Conservation (phyloP, 1,140 invertebrate species). For the Protaetia brevitarsis region DNA sequence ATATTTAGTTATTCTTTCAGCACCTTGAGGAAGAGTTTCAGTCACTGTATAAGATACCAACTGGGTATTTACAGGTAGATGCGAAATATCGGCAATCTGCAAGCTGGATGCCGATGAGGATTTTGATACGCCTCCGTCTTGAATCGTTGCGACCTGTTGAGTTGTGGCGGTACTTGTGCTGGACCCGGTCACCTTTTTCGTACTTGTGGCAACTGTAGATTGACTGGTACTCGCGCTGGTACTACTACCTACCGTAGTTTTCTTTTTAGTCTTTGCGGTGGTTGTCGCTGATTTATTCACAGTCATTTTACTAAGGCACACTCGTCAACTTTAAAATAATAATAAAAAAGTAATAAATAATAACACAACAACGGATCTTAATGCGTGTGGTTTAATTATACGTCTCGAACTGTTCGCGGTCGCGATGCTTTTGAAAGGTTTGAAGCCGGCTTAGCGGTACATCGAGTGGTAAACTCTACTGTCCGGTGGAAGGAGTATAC, state of each 20-base stretch:
- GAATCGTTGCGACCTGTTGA: background rate
- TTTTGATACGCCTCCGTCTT: constrained; percentile 33
- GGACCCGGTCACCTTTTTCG: background rate
- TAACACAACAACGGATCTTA: background rate
- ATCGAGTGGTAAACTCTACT: background rate
- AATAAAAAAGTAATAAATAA: constrained; percentile 11
- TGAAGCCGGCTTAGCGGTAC: constrained; percentile 3
- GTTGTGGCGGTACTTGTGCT: background rate
- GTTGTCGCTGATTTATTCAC: constrained; percentile 1
- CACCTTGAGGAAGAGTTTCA: constrained; percentile 41
- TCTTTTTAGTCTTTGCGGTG: constrained; percentile 1
- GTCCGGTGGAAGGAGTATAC: background rate
- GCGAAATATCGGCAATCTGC: constrained; percentile 46
- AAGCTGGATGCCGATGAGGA: constrained; percentile 45
- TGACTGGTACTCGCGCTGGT: background rate
- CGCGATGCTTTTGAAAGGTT: constrained; percentile 17
- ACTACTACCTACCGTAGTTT: background rate
- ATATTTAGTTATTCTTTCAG: constrained; percentile 47
- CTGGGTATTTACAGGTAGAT: constrained; percentile 41
- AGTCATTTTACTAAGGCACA: constrained; percentile 1
- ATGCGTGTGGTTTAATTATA: background rate
- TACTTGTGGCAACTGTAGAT: background rate
- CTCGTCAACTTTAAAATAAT: background rate
- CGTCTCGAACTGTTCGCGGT: background rate
- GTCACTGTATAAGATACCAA: constrained; percentile 45